Base-by-base conservation (phyloP, 2,113 vertebrate species). In the Morone saxatilis region DNA sequence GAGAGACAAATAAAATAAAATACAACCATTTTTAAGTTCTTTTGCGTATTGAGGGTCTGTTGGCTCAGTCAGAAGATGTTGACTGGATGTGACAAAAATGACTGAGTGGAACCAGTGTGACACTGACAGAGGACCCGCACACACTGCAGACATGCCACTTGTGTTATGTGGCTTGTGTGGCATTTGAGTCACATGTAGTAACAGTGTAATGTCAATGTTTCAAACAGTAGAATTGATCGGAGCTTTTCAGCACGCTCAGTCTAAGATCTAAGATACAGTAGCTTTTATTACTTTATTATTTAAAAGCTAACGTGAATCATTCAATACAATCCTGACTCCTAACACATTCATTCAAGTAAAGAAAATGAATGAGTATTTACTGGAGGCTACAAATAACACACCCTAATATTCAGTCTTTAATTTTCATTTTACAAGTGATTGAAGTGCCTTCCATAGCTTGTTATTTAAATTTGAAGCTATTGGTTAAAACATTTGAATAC, bases 61-160 rank as follows among this genome's bases (percentile, higher is more conserved):
- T 19, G 13, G 25, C 63, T 71, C 47, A 20, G 1, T 71, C 60
- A 63, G 38, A 57, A 53, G 83, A 84, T 71, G 31, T 19, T 84
- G 63, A 87, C 56, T 66, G n/a, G 5, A 47, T 61, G 60, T 86
- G 86, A 84, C 81, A 80, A 50, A 68, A 51, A 74, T 71, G 87
- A 88, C 78, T 31, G 69, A 86, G 76, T 80, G 69, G 88, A 80
- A 70, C 31, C 53, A 75, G 60, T n/a, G 68, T 72, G 71, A 61
- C 63, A 19, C 38, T 72, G 86, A 83, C 86, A 84, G 80, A 66
- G 40, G 70, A 79, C 87, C 71, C 36, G 31, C 71, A 67, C 51
- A 67, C 61, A 68, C 13, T 73, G 73, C 76, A 83, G 83, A 84
- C 77, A 36, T 45, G 71, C 80, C 51, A 68, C 47, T 48, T 57